These are phyloP conservation scores for Eristalis arbustorum DNA, from an alignment of 2,888 invertebrate genomes.

Conservation along the genomic window DNA sequence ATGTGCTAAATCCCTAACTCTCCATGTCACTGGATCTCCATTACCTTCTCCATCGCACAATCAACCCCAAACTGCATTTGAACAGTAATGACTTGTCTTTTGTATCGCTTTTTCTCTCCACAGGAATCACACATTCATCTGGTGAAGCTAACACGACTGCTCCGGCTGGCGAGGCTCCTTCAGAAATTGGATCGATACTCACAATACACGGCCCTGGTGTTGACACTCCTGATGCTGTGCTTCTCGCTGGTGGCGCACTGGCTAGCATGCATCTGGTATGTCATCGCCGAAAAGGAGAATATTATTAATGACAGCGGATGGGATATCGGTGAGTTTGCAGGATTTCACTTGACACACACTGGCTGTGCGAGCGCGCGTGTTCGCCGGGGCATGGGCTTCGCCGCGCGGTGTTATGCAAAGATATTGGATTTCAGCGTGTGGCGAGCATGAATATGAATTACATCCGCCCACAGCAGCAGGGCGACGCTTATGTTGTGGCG, in stretches of 20 bases:
- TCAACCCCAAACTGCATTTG: neutral
- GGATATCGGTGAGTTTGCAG: conserved; percentile 88
- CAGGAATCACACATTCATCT: conserved; percentile 93
- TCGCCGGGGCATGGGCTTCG: neutral
- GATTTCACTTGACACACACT: neutral
- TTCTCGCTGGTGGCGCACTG: conserved; percentile 97
- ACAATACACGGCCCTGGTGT: conserved; percentile 96
- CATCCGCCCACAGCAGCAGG: neutral
- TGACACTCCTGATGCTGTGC: conserved; percentile 95
- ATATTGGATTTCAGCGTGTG: conserved; percentile 31
- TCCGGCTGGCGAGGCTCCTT: conserved; percentile 92
- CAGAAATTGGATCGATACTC: conserved; percentile 99
- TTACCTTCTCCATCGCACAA: neutral
- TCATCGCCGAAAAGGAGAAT: conserved; percentile 94
- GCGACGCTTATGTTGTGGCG: neutral
- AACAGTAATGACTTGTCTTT: conserved; percentile 10
- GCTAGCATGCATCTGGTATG: conserved; percentile 98
- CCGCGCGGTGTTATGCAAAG: neutral
- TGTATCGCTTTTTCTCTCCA: conserved; percentile 40
- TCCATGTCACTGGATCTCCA: neutral
- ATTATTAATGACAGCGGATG: conserved; percentile 85
- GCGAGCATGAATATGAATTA: conserved; percentile 6
- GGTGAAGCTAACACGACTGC: conserved; percentile 93
- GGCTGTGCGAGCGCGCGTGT: neutral
- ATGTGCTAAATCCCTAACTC: neutral